Conservation (phyloP, 2,888 invertebrate genomes). For the Cephus rjabovi region DNA sequence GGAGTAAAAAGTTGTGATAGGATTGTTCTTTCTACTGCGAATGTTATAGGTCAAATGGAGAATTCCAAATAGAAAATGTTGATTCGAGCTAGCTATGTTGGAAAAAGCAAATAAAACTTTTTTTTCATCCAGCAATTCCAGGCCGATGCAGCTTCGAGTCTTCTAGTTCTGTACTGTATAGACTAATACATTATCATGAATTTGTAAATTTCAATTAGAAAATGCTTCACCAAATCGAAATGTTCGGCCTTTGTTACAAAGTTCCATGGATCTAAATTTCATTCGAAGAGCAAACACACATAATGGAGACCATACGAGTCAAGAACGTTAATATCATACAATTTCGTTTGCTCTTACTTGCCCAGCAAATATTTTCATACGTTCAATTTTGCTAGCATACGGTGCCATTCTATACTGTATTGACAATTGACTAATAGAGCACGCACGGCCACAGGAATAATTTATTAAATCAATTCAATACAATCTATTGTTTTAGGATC, state of each 20-base stretch:
- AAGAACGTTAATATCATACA: neutral
- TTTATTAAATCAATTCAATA: too few species aligned
- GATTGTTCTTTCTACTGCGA: neutral
- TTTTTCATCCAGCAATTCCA: slow-evolving; percentile 22
- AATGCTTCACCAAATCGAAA: neutral
- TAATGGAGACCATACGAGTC: neutral
- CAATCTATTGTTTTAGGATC: neutral
- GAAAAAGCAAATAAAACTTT: slow-evolving; percentile 33
- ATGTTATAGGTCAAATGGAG: neutral
- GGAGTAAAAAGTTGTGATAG: neutral
- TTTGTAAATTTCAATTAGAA: neutral
- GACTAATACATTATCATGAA: neutral
- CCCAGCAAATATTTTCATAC: too few species aligned
- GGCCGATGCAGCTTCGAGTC: neutral
- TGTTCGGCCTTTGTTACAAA: neutral
- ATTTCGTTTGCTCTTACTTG: neutral
- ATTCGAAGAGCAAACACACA: neutral
- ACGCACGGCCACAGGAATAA: neutral
- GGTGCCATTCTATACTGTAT: neutral
- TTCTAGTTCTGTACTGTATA: neutral
- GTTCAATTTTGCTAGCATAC: neutral
- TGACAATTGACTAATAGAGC: neutral
- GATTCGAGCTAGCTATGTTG: neutral
- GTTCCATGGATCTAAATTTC: neutral
- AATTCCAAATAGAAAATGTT: neutral